Evolutionary conservation across 1,140 invertebrate genomes (phyloP).

Genomic region (Leptinotarsa defecta): DNA sequence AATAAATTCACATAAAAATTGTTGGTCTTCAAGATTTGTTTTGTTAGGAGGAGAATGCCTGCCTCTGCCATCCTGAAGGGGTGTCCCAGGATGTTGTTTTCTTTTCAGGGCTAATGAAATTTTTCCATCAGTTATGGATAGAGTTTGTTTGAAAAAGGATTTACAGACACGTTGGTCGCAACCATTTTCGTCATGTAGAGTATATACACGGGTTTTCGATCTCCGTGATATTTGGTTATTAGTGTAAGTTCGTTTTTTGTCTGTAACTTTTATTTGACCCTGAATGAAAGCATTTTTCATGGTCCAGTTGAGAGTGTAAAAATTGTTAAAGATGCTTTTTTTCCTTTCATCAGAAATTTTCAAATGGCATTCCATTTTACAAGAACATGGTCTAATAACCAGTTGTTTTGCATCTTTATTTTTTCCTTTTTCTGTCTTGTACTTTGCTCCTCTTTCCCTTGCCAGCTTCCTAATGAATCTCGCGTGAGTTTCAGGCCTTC

Average conservation of each 20-base stretch:
- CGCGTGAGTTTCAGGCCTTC: too few species aligned
- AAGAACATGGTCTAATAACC: too few species aligned
- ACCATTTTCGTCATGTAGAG: background rate
- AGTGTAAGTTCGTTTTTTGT: background rate
- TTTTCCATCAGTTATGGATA: background rate
- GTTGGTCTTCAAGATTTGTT: background rate
- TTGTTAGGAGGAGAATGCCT: background rate
- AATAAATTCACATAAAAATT: constrained; percentile 6
- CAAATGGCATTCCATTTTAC: too few species aligned
- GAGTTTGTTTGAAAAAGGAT: background rate
- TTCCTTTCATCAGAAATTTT: background rate
- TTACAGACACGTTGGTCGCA: background rate
- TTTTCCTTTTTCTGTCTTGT: too few species aligned
- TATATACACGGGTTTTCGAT: background rate
- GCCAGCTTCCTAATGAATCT: too few species aligned
- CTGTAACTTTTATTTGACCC: constrained; percentile 1
- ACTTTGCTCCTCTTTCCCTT: too few species aligned
- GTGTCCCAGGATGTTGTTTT: background rate
- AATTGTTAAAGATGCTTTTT: background rate
- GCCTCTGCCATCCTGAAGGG: background rate
- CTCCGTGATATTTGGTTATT: background rate
- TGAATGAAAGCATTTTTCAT: background rate
- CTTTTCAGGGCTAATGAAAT: constrained; percentile 9
- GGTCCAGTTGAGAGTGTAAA: background rate
- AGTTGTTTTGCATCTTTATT: too few species aligned